These are phyloP conservation scores for Catocala fraxini DNA, from an alignment of 2,888 invertebrate species.

Conservation along the genomic window DNA sequence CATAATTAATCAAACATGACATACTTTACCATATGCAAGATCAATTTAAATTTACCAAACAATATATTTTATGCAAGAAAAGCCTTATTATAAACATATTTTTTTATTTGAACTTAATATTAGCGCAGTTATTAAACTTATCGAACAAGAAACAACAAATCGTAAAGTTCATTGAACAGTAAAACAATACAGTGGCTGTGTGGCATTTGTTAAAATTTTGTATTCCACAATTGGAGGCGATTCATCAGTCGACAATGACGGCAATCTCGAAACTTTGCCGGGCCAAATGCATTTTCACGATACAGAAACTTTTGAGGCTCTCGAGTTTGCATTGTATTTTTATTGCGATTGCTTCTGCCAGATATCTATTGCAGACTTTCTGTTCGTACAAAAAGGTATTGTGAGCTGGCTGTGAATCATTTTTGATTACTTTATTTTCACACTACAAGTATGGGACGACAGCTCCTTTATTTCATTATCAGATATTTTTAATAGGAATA, in stretches of 20 bases:
- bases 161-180: conserved; percentile 57
- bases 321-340: conserved; percentile 60
- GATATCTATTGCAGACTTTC: conserved; percentile 51
- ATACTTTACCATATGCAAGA: too few species aligned
- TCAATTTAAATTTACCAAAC: too few species aligned
- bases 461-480: too few species aligned
- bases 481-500: too few species aligned
- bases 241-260: conserved; percentile 69
- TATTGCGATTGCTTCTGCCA: conserved; percentile 56
- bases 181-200: conserved; percentile 55
- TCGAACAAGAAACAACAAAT: conserved; percentile 50
- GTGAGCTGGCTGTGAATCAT: conserved; percentile 18
- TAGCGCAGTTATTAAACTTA: background rate
- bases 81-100: too few species aligned
- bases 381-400: conserved; percentile 35
- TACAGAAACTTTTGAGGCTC: conserved; percentile 67
- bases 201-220: conserved; percentile 56
- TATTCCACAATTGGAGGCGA: conserved; percentile 61
- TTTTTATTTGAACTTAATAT: conserved; percentile 9
- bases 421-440: background rate
- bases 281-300: conserved; percentile 77
- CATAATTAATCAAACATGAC: too few species aligned
- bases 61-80: too few species aligned
- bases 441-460: too few species aligned
- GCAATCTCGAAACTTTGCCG: conserved; percentile 73